These are phyloP conservation scores for Synanthedon formicaeformis DNA, from an alignment of 2,888 invertebrate genomes.

Conservation along the genomic window DNA sequence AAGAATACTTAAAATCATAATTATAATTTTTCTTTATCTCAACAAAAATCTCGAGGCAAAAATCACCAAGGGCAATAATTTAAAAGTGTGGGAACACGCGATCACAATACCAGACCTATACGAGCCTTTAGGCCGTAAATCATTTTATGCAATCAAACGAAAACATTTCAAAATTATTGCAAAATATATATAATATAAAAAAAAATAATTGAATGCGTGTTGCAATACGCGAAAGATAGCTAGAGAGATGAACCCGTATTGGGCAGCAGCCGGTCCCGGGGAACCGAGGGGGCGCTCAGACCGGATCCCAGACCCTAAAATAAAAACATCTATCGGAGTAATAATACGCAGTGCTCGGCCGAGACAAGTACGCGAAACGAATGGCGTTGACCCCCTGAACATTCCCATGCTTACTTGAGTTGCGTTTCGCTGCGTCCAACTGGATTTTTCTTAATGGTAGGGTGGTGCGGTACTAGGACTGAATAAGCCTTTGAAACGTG, in stretches of 20 bases:
- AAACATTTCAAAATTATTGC: too few relatives aligned
- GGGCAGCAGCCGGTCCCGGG: slow-evolving; percentile 32
- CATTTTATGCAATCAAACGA: too few relatives aligned
- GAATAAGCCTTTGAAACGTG: slow-evolving; percentile 49
- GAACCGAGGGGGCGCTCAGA: slow-evolving; percentile 60
- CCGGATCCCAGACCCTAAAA: slow-evolving; percentile 68
- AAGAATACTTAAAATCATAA: too few relatives aligned
- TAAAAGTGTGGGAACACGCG: too few relatives aligned
- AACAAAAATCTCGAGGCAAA: too few relatives aligned
- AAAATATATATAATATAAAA: too few relatives aligned
- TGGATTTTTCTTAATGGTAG: slow-evolving; percentile 60
- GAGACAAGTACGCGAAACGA: slow-evolving; percentile 64
- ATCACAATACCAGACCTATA: too few relatives aligned
- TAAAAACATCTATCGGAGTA: slow-evolving; percentile 69
- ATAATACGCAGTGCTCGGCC: slow-evolving; percentile 61
- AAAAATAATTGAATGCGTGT: too few relatives aligned
- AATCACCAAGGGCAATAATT: too few relatives aligned
- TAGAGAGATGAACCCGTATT: slow-evolving; percentile 18
- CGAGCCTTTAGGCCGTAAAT: too few relatives aligned
- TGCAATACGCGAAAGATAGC: too few relatives aligned
- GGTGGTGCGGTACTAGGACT: slow-evolving; percentile 48
- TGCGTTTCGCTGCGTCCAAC: slow-evolving; percentile 24
- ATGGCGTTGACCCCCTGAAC: slow-evolving; percentile 68
- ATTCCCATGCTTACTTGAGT: slow-evolving; percentile 58
- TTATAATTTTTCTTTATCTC: too few relatives aligned